A percentile compares a stretch with the other conserved stretches of the same genome.
Evolutionary conservation across 1,140 invertebrate species (phyloP).

Genomic region (Proctacanthus coquilletti): DNA sequence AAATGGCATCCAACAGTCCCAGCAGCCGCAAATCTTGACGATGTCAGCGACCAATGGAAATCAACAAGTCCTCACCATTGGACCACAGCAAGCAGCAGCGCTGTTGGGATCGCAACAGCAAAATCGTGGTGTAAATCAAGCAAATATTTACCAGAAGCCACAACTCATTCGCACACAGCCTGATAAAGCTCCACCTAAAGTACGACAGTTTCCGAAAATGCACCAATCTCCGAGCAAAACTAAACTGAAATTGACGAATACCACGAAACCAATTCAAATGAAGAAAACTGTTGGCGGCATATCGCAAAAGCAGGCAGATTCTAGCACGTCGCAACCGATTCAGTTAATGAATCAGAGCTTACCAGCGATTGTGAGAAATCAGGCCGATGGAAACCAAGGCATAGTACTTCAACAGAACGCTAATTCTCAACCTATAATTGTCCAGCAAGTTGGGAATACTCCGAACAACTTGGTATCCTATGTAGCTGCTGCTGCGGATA

Average conservation of each 20-base stretch:
- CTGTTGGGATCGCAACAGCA: neutral
- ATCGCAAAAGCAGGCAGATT: no score
- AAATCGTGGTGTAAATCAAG: neutral
- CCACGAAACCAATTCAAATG: slow-evolving; percentile 4
- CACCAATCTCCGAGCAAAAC: neutral
- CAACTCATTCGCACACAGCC: neutral
- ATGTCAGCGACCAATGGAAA: neutral
- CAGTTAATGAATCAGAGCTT: neutral
- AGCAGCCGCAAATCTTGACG: neutral
- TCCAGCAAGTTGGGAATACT: slow-evolving; percentile 12
- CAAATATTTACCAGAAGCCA: neutral
- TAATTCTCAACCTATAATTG: slow-evolving; percentile 14
- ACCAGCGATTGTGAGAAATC: no score
- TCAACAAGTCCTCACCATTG: slow-evolving; percentile 10
- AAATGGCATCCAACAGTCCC: no score
- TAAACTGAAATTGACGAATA: neutral
- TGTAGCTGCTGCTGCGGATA: no score
- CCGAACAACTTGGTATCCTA: slow-evolving; percentile 25
- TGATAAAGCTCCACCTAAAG: slow-evolving; percentile 1
- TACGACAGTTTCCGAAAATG: no score
- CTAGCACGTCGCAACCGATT: no score
- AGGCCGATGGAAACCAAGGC: no score
- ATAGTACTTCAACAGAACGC: neutral
- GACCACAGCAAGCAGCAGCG: slow-evolving; percentile 1
- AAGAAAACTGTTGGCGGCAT: slow-evolving; percentile 1